Evolutionary conservation across 2,797 vertebrate genomes (phyloP).

Genomic region (Sciurus vulgaris): DNA sequence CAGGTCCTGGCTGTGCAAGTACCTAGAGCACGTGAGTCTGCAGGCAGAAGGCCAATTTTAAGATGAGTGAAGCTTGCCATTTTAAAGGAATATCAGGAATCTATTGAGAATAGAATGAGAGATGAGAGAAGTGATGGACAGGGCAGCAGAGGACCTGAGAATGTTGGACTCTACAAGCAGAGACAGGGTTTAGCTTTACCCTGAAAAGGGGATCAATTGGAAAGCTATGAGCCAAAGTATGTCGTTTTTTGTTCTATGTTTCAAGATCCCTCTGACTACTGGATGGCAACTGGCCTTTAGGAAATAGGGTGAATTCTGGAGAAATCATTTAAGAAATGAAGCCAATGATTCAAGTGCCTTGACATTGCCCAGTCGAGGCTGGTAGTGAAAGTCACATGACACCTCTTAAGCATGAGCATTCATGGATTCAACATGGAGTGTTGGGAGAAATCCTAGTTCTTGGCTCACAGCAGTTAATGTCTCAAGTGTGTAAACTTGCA

Average conservation of each 20-base stretch:
- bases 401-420: neutral
- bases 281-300: neutral
- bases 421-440: neutral
- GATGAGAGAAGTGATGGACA: neutral
- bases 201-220: neutral
- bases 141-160: accelerated
- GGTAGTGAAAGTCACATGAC: neutral
- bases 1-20: accelerated
- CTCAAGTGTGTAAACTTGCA: too few relatives aligned
- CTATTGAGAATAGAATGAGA: neutral
- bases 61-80: neutral
- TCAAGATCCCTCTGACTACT: neutral
- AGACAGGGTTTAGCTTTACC: neutral
- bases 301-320: neutral
- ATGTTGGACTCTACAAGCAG: neutral
- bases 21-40: neutral
- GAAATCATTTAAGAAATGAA: neutral
- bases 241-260: neutral
- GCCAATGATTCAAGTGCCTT: neutral
- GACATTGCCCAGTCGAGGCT: neutral
- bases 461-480: too few relatives aligned
- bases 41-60: neutral
- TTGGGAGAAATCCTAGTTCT: too few relatives aligned
- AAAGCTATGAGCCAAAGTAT: neutral
- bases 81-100: neutral